These are phyloP conservation scores for Heliornis fulica DNA, from an alignment of 2,113 vertebrate genomes.

Conservation along the genomic window DNA sequence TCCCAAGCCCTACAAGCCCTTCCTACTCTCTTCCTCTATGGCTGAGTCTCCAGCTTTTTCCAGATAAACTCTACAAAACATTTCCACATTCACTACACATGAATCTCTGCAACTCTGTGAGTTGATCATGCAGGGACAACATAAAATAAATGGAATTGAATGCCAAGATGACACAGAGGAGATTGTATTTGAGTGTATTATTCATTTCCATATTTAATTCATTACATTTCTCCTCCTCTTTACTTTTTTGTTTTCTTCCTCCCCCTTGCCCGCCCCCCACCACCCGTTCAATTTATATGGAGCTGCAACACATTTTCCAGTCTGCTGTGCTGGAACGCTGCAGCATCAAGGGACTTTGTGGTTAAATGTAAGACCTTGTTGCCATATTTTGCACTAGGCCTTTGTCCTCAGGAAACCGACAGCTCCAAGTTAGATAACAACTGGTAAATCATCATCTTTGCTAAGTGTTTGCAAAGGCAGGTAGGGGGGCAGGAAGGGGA, in stretches of 20 bases:
- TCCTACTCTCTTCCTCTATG: not conserved
- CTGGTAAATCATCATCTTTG: conserved; percentile 44
- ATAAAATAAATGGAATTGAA: conserved; percentile 32
- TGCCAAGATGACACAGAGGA: conserved; percentile 22
- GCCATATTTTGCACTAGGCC: conserved; percentile 29
- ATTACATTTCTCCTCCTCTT: not conserved
- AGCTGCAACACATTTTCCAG: conserved; percentile 59
- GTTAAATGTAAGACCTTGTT: conserved; percentile 55
- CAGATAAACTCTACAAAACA: not conserved
- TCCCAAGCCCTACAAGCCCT: not conserved
- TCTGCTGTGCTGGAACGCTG: conserved; percentile 58
- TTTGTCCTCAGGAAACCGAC: conserved; percentile 59
- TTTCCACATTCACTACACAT: not conserved
- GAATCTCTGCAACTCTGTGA: not conserved
- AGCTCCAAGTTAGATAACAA: conserved; percentile 59
- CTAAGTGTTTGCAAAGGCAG: conserved; percentile 17
- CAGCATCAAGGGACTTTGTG: conserved; percentile 44
- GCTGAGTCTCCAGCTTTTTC: conserved; percentile 9
- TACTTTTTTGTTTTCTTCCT: not conserved
- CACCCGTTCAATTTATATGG: not conserved
- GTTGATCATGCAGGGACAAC: not conserved
- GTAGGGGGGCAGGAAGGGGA: not conserved
- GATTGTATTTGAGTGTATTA: conserved; percentile 38
- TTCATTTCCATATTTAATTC: conserved; percentile 66
- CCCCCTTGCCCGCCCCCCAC: rapidly evolving